Evolutionary conservation across 1,140 invertebrate species (phyloP).

Genomic region (Drosophila ironensis): DNA sequence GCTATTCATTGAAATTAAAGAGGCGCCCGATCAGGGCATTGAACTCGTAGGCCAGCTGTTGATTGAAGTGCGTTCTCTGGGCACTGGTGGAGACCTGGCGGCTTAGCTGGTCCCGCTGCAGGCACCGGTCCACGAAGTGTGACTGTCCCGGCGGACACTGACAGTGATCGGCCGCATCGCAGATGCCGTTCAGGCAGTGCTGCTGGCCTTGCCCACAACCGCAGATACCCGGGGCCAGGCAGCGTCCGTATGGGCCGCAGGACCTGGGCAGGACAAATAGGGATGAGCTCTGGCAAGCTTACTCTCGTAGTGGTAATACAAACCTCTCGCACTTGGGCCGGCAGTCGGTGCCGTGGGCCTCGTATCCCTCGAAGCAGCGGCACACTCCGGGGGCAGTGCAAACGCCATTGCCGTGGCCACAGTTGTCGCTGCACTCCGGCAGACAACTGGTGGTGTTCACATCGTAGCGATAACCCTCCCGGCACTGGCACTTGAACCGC

Average conservation of each 20-base stretch:
- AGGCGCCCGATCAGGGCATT: conserved; percentile 60
- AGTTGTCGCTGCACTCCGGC: conserved; percentile 70
- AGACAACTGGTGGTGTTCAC: conserved; percentile 69
- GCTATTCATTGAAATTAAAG: conserved; percentile 49
- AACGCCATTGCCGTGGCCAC: conserved; percentile 81
- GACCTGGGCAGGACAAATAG: conserved; percentile 16
- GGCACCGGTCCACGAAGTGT: conserved; percentile 63
- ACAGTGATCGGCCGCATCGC: conserved; percentile 51
- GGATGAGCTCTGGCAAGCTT: too few species aligned
- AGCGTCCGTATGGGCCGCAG: conserved; percentile 65
- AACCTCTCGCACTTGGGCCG: conserved; percentile 63
- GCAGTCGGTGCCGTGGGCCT: conserved; percentile 52
- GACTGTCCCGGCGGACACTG: conserved; percentile 39
- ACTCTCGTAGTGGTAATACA: conserved; percentile 11
- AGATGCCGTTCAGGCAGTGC: conserved; percentile 50
- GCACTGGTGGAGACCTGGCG: conserved; percentile 28
- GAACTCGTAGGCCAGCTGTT: conserved; percentile 60
- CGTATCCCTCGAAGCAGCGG: conserved; percentile 85
- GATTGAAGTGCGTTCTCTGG: conserved; percentile 25
- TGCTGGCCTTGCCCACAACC: conserved; percentile 49
- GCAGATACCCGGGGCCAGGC: conserved; percentile 62
- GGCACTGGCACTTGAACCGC: conserved; percentile 84
- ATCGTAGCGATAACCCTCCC: conserved; percentile 84
- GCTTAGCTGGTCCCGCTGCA: conserved; percentile 8
- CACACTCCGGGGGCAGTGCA: conserved; percentile 83